Conservation (phyloP, 2,797 vertebrate genomes). For the Rhinophrynus dorsalis region DNA sequence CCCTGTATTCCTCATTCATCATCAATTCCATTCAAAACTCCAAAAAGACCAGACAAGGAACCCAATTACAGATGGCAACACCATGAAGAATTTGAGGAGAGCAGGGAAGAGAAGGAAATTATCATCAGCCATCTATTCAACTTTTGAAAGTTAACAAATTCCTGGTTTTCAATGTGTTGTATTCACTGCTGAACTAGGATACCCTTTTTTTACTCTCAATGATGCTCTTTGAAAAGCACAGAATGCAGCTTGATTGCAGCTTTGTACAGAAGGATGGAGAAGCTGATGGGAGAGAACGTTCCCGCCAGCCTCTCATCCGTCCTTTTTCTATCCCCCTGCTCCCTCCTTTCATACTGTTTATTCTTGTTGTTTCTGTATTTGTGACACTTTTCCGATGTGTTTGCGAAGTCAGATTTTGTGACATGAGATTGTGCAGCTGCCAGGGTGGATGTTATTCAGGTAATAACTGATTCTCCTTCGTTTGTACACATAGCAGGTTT, state of each 20-base stretch:
- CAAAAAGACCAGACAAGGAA: constrained; percentile 57
- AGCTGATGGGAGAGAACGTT: constrained; percentile 41
- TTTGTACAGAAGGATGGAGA: constrained; percentile 57
- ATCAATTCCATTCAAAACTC: constrained; percentile 35
- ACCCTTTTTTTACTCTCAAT: constrained; percentile 70
- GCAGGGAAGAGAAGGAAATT: constrained; percentile 56
- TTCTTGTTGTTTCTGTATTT: constrained; percentile 34
- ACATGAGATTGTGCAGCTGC: constrained; percentile 42
- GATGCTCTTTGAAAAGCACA: constrained; percentile 72
- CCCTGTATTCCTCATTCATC: constrained; percentile 9
- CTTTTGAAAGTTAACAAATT: constrained; percentile 62
- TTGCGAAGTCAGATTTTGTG: constrained; percentile 36
- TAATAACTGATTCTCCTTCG: constrained; percentile 23
- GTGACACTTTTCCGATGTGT: constrained; percentile 36
- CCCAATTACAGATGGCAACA: constrained; percentile 66
- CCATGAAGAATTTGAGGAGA: constrained; percentile 61
- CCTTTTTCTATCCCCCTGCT: background rate
- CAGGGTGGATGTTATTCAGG: constrained; percentile 16
- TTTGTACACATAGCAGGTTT: constrained; percentile 12
- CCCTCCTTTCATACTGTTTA: constrained; percentile 38
- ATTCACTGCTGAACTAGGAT: constrained; percentile 67
- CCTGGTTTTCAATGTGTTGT: constrained; percentile 57
- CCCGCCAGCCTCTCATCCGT: constrained; percentile 15
- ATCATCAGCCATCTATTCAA: constrained; percentile 78
- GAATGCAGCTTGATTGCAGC: constrained; percentile 75